Evolutionary conservation across 2,113 vertebrate genomes (phyloP), one percentile per base, ranked within the genome.

Genomic region (Ia io): DNA sequence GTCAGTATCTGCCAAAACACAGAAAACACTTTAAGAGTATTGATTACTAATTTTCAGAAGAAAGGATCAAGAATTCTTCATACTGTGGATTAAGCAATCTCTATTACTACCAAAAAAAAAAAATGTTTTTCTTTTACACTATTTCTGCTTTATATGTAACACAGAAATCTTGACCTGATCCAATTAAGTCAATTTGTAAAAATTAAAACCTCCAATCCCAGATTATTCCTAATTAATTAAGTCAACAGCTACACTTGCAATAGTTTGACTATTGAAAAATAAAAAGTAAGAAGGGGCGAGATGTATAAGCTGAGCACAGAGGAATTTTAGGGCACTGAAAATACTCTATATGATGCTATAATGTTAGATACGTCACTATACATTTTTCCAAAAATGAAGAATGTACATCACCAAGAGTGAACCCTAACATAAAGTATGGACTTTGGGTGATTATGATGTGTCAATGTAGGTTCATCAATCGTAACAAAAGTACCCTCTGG

Each of bases 1-100:
- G 83, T 61, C 92, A 93, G 84, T 95, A 98, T 97, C 97, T 98
- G 93, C 79, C 18, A 96, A 96, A 91, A 98, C 93, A 98, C 5
- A 98, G 22, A 98, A 97, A 96, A 97, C 16, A 95, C 9, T 78
- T 87, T 12, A 91, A 95, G 28, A 82, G 5, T 63, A 47, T 0
- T 89, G 5, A 86, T 95, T 92, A 93, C 2, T 90, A 92, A 83
- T 94, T 91, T 86, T 82, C 30, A 35, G 35, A 35, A 56, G 22
- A 11, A 85, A 94, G 9, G 80, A 79, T 47, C 2, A 0, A 59
- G 8, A 83, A 47, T 67, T 79, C 13, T 78, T 85, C 22, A 76
- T 49, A 91, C 49, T 88, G 25, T 90, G 9, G 42, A 94, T 73
- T 90, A 92, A 92, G 40, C 49, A 87, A 89, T 89, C 16, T 90